phyloP scores from a whole-genome alignment of 2,797 vertebrate genomes.

The Gouania willdenowi region DNA sequence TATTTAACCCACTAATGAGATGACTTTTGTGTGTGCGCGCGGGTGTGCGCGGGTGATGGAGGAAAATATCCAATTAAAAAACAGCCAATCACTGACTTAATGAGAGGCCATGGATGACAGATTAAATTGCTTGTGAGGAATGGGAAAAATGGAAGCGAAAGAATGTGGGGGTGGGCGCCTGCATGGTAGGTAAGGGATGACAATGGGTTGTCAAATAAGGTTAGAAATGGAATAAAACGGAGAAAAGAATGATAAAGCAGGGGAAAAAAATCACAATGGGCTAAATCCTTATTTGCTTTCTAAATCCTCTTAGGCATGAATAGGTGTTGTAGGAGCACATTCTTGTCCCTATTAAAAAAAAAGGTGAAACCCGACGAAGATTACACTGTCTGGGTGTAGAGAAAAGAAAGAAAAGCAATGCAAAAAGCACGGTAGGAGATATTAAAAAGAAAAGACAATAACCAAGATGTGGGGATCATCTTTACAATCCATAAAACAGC shows the following conservation, averaged over 20 bases:
- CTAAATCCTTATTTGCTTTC: slow-evolving; percentile 34
- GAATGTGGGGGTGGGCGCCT: slow-evolving; percentile 4
- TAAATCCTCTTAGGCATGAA: slow-evolving; percentile 44
- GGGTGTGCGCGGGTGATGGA: slow-evolving; percentile 7
- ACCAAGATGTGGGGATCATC: neutral
- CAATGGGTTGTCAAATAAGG: neutral
- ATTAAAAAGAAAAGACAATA: slow-evolving; percentile 8
- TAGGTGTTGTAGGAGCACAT: slow-evolving; percentile 17
- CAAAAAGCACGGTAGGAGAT: slow-evolving; percentile 7
- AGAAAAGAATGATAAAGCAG: slow-evolving; percentile 13
- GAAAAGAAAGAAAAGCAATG: neutral
- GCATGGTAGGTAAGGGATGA: slow-evolving; percentile 9
- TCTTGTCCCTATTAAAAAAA: slow-evolving; percentile 33
- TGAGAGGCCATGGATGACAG: slow-evolving; percentile 68
- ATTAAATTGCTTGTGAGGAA: slow-evolving; percentile 15
- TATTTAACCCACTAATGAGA: slow-evolving; percentile 80
- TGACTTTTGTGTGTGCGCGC: slow-evolving; percentile 50
- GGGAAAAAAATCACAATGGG: slow-evolving; percentile 25
- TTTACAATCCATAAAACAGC: neutral
- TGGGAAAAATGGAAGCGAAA: neutral
- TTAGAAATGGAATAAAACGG: slow-evolving; percentile 25
- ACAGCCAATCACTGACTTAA: slow-evolving; percentile 75
- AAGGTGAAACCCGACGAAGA: slow-evolving; percentile 39
- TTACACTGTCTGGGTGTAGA: slow-evolving; percentile 4
- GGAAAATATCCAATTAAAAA: slow-evolving; percentile 75